Conservation (phyloP, 2,797 vertebrate genomes). For the Petrocephalus schoutedeni region DNA sequence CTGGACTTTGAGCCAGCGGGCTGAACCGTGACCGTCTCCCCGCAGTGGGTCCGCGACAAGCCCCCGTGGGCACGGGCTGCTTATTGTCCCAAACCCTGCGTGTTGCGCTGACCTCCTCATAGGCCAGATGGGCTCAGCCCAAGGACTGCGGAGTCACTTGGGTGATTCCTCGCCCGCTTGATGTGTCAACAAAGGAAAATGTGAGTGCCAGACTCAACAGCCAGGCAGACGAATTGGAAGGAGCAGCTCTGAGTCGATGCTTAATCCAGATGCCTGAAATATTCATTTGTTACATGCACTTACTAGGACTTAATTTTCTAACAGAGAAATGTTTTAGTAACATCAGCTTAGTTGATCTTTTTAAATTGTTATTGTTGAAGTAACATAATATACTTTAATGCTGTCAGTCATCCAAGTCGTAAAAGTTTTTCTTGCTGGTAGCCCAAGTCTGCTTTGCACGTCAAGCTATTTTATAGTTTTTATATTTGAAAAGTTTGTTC, state of each 20-base stretch:
- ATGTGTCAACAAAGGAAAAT: conserved; percentile 33
- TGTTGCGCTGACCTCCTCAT: conserved; percentile 24
- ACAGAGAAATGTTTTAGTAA: neutral
- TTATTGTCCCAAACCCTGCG: conserved; percentile 14
- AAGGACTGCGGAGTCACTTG: conserved; percentile 20
- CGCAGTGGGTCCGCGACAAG: neutral
- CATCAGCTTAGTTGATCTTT: neutral
- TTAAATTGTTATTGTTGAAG: neutral
- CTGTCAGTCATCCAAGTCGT: neutral
- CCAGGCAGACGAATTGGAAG: neutral
- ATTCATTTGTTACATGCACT: neutral
- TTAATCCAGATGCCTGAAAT: neutral
- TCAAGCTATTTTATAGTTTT: neutral
- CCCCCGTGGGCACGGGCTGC: conserved; percentile 25
- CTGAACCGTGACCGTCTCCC: neutral
- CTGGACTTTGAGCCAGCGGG: neutral
- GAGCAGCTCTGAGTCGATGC: neutral
- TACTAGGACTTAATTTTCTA: neutral
- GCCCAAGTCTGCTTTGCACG: neutral
- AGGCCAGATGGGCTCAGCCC: conserved; percentile 28
- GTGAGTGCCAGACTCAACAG: neutral
- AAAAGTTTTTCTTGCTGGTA: neutral
- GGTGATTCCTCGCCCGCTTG: conserved; percentile 26
- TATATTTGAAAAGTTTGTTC: neutral
- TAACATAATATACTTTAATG: neutral